Base-by-base conservation (phyloP, 1,140 invertebrate species). In the Diuraphis noxia region DNA sequence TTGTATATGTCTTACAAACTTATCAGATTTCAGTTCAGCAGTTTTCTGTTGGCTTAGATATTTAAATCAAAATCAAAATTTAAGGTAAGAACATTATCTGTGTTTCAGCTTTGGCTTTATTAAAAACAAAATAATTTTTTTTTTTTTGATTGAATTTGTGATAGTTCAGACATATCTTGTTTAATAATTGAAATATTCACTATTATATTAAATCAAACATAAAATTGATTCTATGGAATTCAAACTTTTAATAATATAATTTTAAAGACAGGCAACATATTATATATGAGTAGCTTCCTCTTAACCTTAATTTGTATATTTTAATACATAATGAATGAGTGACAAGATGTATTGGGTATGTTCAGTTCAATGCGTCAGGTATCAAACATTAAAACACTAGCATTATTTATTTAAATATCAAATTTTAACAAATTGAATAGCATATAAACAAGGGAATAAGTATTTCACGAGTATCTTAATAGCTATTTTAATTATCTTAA, bases 361-460 rank as follows among this genome's bases (percentile, higher is more conserved):
- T 63, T 63, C 13, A 63, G 13, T 63, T 63, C 13, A 63, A n/a
- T 63, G 17, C 4, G 4, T 63, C 13, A 13, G n/a, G 30, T 63
- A 63, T 63, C 30, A n/a, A n/a, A 63, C n/a, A 63, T 63, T n/a
- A n/a, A n/a, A 63, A 63, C 13, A n/a, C 56, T n/a, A 63, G 56
- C 56, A 63, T 63, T 63, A 63, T 63, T 63, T 63, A 63, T 63
- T 63, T 63, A 5, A 63, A 63, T 13, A 63, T 4, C 56, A 63
- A n/a, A 81, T 38, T 38, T 81, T 81, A 38, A 81, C 79, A 81
- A 81, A 81, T 40, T 81, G 23, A 81, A 38, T 81, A 81, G 34
- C 34, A 38, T 38, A 81, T 25, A 38, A 81, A n/a, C 56, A 63
- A 63, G 30, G 30, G 56, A 63, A 63, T 63, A 63, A 63, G 17